Base-by-base conservation (phyloP, 1,140 invertebrate species). In the Formica exsecta region DNA sequence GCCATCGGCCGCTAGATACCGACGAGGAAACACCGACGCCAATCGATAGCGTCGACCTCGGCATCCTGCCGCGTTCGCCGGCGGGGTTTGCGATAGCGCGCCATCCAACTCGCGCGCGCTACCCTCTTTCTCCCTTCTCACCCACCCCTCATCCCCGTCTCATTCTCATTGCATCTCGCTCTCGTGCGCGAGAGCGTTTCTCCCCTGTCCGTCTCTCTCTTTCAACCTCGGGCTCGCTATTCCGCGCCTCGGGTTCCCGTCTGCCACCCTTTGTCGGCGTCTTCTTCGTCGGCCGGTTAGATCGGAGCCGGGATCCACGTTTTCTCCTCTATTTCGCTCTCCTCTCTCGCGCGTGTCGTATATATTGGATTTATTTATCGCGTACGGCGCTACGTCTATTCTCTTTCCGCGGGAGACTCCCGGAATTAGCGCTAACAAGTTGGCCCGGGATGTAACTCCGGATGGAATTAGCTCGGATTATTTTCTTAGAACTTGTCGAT, bases 11-110 rank as follows among this genome's bases (percentile, higher is more conserved):
- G 66, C 88, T 86, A 87, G 88, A 90, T 87, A 90, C 85, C 70
- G 89, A 90, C 89, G 88, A 89, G 88, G 89, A 90, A 90, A 90
- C 89, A 76, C 87, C 85, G 87, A 88, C 91, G 87, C 89, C 89
- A 88, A 92, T 92, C 91, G 91, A 92, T 92, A 92, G 80, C 89
- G 83, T 73, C 91, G 86, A 87, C 91, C 86, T 85, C 89, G 85
- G 79, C 77, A 85, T 89, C 81, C 88, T 89, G 85, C 89, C 88
- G 89, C 85, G 88, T 90, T 77, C 87, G 79, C 79, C 86, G 85
- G 70, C 86, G 86, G 87, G 87, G 77, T 87, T 83, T 38, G 89
- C 85, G 88, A 90, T 90, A 90, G 85, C 87, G 89, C 89, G 86
- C 88, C 87, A 79, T 79, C 75, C 87, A 19, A 19, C 59, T 48